phyloP scores from a whole-genome alignment of 2,113 vertebrate species.

The Laticauda laticaudata region DNA sequence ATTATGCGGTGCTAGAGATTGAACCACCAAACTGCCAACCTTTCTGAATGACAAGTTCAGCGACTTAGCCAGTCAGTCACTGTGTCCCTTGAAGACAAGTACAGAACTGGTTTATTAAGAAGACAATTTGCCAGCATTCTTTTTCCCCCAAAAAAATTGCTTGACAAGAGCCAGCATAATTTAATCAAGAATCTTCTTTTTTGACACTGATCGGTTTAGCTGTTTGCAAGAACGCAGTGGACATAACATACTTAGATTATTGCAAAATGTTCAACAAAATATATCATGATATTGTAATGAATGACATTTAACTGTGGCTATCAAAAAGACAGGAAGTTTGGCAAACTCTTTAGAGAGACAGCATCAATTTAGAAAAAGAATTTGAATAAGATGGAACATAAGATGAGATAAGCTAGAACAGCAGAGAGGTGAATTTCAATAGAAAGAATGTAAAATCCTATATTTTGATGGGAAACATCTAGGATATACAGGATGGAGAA shows the following conservation, averaged over 20 bases:
- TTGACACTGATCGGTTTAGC: background rate
- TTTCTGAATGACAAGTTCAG: no score
- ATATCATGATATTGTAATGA: background rate
- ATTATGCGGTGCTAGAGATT: no score
- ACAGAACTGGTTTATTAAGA: background rate
- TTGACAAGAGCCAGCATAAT: background rate
- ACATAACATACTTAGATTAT: background rate
- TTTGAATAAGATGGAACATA: background rate
- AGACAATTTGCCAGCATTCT: background rate
- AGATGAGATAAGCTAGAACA: background rate
- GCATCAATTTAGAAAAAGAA: background rate
- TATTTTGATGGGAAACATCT: background rate
- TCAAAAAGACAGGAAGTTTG: background rate
- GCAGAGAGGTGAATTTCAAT: background rate
- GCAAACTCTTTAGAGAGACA: background rate
- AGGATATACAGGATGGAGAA: background rate
- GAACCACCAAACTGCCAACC: no score
- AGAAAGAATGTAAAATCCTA: background rate
- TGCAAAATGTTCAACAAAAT: background rate
- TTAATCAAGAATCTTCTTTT: background rate
- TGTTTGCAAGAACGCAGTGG: background rate
- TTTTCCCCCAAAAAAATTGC: background rate
- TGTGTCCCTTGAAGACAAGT: background rate
- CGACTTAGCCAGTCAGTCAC: no score
- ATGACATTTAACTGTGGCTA: background rate